A percentile compares a stretch with the other conserved stretches of the same genome.
phyloP scores from a whole-genome alignment of 2,797 vertebrate genomes.

The Gallinago solitaria region DNA sequence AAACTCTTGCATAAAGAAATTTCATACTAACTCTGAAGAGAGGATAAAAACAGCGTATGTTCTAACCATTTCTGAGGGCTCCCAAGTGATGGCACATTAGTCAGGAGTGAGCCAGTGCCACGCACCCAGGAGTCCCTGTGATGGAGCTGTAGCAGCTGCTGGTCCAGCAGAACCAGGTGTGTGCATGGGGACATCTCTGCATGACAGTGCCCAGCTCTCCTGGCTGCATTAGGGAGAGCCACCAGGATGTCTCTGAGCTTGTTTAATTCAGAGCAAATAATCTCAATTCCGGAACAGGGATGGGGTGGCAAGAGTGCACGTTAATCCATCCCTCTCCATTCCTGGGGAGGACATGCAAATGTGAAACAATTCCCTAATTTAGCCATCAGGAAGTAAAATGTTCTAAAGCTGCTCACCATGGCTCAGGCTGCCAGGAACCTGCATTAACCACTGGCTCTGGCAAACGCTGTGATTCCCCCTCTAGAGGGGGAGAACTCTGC shows the following conservation, averaged over 20 bases:
- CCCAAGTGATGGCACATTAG: background rate
- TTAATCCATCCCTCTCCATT: background rate
- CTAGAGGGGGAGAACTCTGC: background rate
- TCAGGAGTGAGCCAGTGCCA: background rate
- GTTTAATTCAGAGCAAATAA: background rate
- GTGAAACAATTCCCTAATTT: background rate
- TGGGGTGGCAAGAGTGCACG: background rate
- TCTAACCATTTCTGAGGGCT: background rate
- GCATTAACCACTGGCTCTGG: background rate
- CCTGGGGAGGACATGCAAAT: background rate
- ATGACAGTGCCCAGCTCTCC: background rate
- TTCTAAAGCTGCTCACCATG: background rate
- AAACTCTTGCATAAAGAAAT: background rate
- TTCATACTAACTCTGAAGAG: background rate
- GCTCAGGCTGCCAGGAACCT: background rate
- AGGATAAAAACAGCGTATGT: background rate
- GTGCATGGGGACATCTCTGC: rapidly evolving
- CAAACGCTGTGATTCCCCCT: background rate
- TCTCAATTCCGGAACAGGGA: background rate
- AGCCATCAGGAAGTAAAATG: background rate
- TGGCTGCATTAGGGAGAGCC: background rate
- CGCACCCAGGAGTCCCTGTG: rapidly evolving
- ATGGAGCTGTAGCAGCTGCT: background rate
- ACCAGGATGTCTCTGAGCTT: background rate
- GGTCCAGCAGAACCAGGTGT: background rate